These are phyloP conservation scores for Desmophyllum pertusum DNA, from an alignment of 92 coral and sea anemone species.

Conservation along the genomic window DNA sequence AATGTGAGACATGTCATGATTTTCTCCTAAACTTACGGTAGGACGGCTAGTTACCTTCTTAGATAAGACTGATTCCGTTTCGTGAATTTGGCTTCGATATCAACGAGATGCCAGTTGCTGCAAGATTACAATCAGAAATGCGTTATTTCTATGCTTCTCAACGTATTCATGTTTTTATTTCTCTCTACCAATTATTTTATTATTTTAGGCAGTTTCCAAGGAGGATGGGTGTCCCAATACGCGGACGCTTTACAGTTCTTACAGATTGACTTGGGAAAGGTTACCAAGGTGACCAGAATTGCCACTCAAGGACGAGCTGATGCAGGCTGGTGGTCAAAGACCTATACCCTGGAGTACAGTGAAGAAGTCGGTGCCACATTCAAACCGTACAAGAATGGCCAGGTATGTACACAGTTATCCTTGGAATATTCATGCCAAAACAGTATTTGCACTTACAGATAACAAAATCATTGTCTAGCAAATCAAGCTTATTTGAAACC, in stretches of 20 bases:
- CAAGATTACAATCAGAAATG: no score
- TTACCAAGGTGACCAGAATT: constrained; percentile 3
- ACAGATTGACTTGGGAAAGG: background rate
- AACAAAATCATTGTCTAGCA: no score
- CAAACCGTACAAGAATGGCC: background rate
- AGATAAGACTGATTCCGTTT: no score
- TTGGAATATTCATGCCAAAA: background rate
- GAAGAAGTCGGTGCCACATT: background rate
- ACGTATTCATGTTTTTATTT: no score
- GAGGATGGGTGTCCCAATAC: constrained; percentile 14
- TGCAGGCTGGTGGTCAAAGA: constrained; percentile 6
- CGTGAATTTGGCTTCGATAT: no score
- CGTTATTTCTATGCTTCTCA: no score
- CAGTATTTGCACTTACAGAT: no score
- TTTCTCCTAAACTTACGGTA: no score
- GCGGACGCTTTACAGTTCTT: background rate
- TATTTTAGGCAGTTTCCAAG: background rate
- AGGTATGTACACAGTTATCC: background rate
- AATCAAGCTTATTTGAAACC: no score
- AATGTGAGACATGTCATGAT: no score
- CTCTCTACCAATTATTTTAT: background rate
- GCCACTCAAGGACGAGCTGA: background rate
- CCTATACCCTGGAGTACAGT: constrained; percentile 8
- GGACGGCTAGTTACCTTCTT: no score
- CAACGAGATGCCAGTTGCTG: no score